phyloP scores from a whole-genome alignment of 2,113 vertebrate genomes.

The Micromys minutus region DNA sequence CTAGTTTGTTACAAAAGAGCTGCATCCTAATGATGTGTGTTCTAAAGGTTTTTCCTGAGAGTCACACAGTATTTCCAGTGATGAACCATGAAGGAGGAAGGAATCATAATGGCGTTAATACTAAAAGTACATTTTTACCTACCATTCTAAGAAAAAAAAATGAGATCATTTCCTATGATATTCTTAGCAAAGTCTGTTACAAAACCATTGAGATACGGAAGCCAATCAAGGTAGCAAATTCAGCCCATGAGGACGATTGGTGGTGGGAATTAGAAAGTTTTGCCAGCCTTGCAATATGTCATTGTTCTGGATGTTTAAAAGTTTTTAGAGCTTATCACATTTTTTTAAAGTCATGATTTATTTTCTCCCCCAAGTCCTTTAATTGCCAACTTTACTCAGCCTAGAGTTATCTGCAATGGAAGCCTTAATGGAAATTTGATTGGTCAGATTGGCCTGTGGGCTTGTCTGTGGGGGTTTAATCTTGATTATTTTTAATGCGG shows the following conservation, averaged over 20 bases:
- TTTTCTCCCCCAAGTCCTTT: background rate
- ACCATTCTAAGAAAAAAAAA: conserved; percentile 15
- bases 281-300: background rate
- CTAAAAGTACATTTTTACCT: conserved; percentile 7
- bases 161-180: background rate
- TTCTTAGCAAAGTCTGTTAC: conserved; percentile 15
- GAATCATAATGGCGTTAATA: background rate
- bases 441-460: background rate
- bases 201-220: background rate
- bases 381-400: background rate
- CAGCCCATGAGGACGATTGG: background rate
- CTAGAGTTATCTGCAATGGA: background rate
- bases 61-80: background rate
- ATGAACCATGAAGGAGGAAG: background rate
- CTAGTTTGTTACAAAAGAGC: background rate
- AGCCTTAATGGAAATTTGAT: background rate
- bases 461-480: background rate
- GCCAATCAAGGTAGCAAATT: background rate
- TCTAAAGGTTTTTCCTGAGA: background rate
- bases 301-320: background rate
- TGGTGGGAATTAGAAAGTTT: background rate
- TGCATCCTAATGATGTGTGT: background rate
- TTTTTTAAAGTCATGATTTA: conserved; percentile 16
- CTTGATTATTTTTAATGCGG: background rate
- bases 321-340: background rate